Base-by-base conservation (phyloP, 1,140 invertebrate species). In the Leptinotarsa lineolata region DNA sequence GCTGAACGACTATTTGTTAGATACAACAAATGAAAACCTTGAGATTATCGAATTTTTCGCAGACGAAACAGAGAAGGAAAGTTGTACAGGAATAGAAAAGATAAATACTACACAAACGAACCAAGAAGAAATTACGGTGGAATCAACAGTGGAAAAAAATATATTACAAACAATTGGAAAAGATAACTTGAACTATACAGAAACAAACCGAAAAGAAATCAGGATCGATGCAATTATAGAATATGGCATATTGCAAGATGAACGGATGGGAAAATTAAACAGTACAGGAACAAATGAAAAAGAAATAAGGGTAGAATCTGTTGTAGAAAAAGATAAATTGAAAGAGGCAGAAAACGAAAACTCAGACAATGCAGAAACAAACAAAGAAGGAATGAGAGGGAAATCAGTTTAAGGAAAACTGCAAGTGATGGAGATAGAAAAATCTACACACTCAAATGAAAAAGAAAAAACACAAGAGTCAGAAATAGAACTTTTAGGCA, bases 21-120 rank as follows among this genome's bases (percentile, higher is more conserved):
- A 63, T 24, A 22, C 24, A 21, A 63, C 3, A 63, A 63, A 63
- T 63, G 20, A 22, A 24, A 63, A 63, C 61, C 6, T 63, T 63
- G 61, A 63, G 20, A 63, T 63, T 21, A 63, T 12, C 20, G 20
- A 63, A 63, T 4, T 16, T 24, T 63, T 8, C 20, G 20, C 24
- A 63, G 61, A 63, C 24, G 20, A 63, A 63, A 63, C 22, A 63
- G 61, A 63, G 13, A 22, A 21, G 20, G 61, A 21, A 63, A 63
- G 11, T n/a, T 63, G 20, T 22, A 22, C 61, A 63, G 20, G 20
- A n/a, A 63, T 63, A 24, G 61, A 63, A 24, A 63, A 0, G 3
- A 22, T 22, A 63, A 63, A 20, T 24, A 63, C 1, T 13, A 63
- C 61, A 63, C 1, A 63, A 63, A 63, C 24, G 11, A 63, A 63